Percentiles rank a stretch among this genome's conserved stretches.
These are phyloP conservation scores for Phyllotreta striolata DNA, from an alignment of 2,888 invertebrate genomes.

Conservation along the genomic window DNA sequence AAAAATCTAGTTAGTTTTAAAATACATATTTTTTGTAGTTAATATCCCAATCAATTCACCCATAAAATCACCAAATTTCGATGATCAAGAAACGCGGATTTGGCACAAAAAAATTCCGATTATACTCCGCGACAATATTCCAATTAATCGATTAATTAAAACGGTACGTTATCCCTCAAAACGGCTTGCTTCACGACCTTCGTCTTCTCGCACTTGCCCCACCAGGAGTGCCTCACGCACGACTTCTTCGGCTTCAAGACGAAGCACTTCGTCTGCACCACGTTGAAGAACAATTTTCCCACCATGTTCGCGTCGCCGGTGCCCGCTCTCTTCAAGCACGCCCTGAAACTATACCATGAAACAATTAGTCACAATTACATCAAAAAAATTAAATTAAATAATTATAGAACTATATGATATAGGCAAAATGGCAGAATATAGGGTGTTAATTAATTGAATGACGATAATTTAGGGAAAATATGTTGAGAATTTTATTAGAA, in stretches of 20 bases:
- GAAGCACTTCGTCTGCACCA: conserved; percentile 95
- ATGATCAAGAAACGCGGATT: no score
- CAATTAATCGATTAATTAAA: conserved; percentile 60
- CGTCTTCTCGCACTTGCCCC: conserved; percentile 80
- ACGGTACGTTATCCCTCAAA: conserved; percentile 76
- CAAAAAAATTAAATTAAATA: neutral
- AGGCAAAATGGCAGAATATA: no score
- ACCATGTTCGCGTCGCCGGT: conserved; percentile 89
- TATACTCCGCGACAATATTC: no score
- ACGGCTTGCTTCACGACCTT: conserved; percentile 75
- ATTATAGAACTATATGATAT: neutral
- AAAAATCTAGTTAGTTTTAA: no score
- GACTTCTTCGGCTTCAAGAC: conserved; percentile 79
- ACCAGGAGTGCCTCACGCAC: conserved; percentile 81
- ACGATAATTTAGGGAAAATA: no score
- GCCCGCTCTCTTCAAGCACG: conserved; percentile 88
- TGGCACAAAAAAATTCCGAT: no score
- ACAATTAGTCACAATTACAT: conserved; percentile 15
- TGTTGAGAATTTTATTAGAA: no score
- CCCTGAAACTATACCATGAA: conserved; percentile 81
- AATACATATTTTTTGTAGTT: no score
- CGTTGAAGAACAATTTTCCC: conserved; percentile 93
- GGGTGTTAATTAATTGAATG: no score
- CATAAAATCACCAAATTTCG: no score
- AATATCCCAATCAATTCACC: no score